These are phyloP conservation scores for Diloba caeruleocephala DNA, from an alignment of 2,888 invertebrate genomes.

Conservation along the genomic window DNA sequence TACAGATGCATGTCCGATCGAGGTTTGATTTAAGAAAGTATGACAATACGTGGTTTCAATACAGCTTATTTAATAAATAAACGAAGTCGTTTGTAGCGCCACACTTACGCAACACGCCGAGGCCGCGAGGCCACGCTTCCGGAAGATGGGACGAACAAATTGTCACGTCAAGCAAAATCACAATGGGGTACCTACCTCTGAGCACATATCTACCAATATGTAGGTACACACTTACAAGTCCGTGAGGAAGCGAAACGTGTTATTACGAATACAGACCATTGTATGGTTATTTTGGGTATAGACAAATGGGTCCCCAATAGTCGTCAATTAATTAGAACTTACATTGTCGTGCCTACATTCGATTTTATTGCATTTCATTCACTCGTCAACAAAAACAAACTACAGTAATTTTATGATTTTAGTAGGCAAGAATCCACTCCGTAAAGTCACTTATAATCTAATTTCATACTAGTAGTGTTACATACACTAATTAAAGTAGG, in stretches of 20 bases:
- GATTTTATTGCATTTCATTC: no score
- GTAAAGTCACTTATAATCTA: no score
- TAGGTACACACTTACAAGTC: constrained; percentile 28
- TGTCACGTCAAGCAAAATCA: constrained; percentile 59
- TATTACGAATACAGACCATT: no score
- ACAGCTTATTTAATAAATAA: constrained; percentile 14
- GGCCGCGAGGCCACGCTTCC: constrained; percentile 63
- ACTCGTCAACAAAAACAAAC: no score
- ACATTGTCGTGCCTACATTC: no score
- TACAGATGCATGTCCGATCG: background rate
- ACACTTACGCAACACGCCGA: constrained; percentile 50
- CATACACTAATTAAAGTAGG: no score
- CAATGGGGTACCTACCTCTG: constrained; percentile 35
- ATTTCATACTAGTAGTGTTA: no score
- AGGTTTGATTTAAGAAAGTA: background rate
- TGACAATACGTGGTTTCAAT: constrained; percentile 31
- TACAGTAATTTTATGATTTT: no score
- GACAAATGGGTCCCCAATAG: no score
- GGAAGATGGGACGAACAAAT: constrained; percentile 54
- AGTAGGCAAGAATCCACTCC: no score
- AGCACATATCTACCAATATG: constrained; percentile 26
- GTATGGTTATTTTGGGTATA: no score
- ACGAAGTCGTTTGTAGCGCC: constrained; percentile 8
- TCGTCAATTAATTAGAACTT: no score
- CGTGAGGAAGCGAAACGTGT: constrained; percentile 30